Base-by-base conservation (phyloP, 2,113 vertebrate species). In the Sterna hirundo region DNA sequence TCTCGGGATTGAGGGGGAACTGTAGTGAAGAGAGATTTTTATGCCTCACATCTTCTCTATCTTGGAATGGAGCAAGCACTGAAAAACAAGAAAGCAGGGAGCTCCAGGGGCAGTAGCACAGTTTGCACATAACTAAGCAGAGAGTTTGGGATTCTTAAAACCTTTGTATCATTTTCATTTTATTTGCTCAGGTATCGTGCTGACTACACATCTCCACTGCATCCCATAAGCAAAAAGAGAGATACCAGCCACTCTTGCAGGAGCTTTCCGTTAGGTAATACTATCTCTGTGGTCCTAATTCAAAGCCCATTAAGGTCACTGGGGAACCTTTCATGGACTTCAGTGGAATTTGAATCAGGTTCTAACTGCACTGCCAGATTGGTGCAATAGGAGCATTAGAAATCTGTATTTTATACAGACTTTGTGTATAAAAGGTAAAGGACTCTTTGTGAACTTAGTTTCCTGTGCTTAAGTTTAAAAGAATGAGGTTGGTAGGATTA, bases 181-280 rank as follows among this genome's bases (percentile, higher is more conserved):
- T 93, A 90, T 98, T 98, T 98, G 97, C 98, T 98, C 98, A 98
- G 98, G 98, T 98, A 96, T 98, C 97, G 90, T 93, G 94, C 94
- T 95, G 95, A 98, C 92, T 87, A 86, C 92, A 84, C 94, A 97
- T 96, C 93, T 97, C 93, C 95, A 95, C 78, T 95, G 93, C 89
- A 91, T 91, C 96, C 79, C 88, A 68, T 91, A 97, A 82, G 65
- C 94, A 90, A 93, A 92, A 95, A 94, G 94, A 97, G 96, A 97
- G 96, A 97, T 96, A 96, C 85, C 97, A 96, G 93, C 96, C 96
- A 88, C 95, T 97, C 97, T 97, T 96, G 77, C 86, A 93, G 86
- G 96, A 97, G 74, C 96, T 96, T 98, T 98, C 93, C 10, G 11
- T 92, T 94, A 92, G 92, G 38, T 91, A 68, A 64, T 93, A 30